Evolutionary conservation across 1,140 invertebrate genomes (phyloP).

Genomic region (Drosophila mojavensis): DNA sequence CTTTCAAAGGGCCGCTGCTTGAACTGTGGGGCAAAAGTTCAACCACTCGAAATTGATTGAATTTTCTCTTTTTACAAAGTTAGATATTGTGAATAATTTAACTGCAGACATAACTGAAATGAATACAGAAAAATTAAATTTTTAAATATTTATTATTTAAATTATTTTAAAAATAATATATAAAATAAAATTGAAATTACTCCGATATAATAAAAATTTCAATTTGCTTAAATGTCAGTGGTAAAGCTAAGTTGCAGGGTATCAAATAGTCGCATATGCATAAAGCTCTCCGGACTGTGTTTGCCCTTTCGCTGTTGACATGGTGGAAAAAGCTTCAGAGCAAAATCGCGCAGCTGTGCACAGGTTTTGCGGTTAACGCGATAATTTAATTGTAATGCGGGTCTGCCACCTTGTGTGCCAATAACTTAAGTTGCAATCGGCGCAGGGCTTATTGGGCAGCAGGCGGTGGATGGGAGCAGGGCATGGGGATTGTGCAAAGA

Average conservation of each 20-base stretch:
- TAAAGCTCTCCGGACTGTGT: slow-evolving; percentile 15
- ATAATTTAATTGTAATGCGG: slow-evolving; percentile 82
- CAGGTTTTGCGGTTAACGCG: slow-evolving; percentile 76
- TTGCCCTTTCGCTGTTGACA: slow-evolving; percentile 43
- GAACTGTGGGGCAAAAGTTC: slow-evolving; percentile 14
- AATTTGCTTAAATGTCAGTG: too few species aligned
- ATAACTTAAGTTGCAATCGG: slow-evolving; percentile 82
- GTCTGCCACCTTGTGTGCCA: slow-evolving; percentile 64
- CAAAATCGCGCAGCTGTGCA: slow-evolving; percentile 18
- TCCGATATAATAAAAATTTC: too few species aligned
- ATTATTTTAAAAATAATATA: too few species aligned
- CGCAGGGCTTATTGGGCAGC: slow-evolving; percentile 75
- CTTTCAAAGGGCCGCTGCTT: slow-evolving; percentile 1
- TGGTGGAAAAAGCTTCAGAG: slow-evolving; percentile 30
- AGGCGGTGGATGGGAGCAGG: slow-evolving; percentile 22
- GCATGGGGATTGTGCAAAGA: slow-evolving; percentile 13
- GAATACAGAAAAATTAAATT: too few species aligned
- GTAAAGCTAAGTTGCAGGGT: neutral
- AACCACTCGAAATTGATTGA: slow-evolving; percentile 12
- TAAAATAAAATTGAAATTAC: too few species aligned
- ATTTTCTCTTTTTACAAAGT: neutral
- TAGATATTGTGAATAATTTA: too few species aligned
- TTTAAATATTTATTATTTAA: too few species aligned
- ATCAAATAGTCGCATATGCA: neutral
- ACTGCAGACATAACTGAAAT: too few species aligned